Evolutionary conservation across 2,888 invertebrate genomes (phyloP), one percentile per base, ranked within the genome.

Genomic region (Lycophotia porphyrea): DNA sequence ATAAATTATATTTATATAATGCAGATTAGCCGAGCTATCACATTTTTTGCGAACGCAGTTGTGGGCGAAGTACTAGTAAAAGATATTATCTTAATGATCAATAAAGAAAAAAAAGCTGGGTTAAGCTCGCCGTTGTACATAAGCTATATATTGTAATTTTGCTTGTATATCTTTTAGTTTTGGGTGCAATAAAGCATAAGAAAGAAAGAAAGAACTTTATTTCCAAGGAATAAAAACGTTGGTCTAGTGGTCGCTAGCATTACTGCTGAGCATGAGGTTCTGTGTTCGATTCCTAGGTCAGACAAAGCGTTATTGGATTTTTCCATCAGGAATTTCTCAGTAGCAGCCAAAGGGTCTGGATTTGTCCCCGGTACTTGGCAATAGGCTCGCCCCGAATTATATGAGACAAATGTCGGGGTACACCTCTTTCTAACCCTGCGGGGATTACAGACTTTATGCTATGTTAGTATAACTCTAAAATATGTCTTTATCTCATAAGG

Each of bases 401-500:
- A n/a, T n/a, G n/a, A n/a, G n/a, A n/a, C n/a, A n/a, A n/a, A n/a
- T n/a, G n/a, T n/a, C n/a, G n/a, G n/a, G n/a, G 2, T 55, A 55
- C 18, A 31, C 58, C 8, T 58, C 58, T 31, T 1, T 3, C 27
- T 27, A 27, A 55, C 27, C 27, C 7, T 27, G 27, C 15, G 15
- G 15, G 8, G 2, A 27, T 27, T 55, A 27, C 55, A 18, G 15
- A 7, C 15, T 55, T 55, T 8, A 31, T 58, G 8, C 31, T 18
- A 58, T 58, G 8, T 4, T 31, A 58, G 31, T 18, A 58, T 27
- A 27, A 18, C 5, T 9, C 24, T 55, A 42, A 49, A 31, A 27
- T 47, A 15, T 15, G 39, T 39, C 2, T 2, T n/a, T 34, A 21
- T 39, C 1, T 21, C 18, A 15, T 18, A 86, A 96, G 96, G 95